Conservation (phyloP, 2,113 vertebrate genomes). For the Mystacornis crossleyi region DNA sequence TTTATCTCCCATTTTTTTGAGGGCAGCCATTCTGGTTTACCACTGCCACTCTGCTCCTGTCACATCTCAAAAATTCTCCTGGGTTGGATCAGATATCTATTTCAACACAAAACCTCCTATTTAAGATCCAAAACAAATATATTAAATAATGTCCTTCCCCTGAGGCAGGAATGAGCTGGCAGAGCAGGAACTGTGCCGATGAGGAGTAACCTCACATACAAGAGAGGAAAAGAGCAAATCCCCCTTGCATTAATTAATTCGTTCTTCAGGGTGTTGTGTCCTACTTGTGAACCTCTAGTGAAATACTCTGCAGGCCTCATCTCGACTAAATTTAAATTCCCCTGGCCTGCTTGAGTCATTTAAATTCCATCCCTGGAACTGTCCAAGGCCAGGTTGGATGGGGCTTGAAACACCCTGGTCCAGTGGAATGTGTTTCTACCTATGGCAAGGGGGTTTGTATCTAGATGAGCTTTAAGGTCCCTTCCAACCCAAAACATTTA, state of each 20-base stretch:
- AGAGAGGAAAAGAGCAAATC: neutral
- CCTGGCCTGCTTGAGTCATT: neutral
- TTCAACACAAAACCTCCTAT: constrained; percentile 11
- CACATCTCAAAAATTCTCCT: neutral
- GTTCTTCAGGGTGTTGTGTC: neutral
- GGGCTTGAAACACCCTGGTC: neutral
- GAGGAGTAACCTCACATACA: neutral
- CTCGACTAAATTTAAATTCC: neutral
- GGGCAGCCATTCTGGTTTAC: constrained; percentile 31
- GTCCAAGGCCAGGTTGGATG: neutral
- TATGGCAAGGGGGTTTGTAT: neutral
- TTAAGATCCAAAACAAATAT: constrained; percentile 44
- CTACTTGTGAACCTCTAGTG: neutral
- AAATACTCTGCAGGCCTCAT: neutral
- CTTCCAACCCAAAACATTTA: neutral
- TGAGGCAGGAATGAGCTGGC: neutral
- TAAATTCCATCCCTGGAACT: neutral
- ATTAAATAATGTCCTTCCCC: constrained; percentile 23
- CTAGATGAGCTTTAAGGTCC: neutral
- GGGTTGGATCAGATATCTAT: neutral
- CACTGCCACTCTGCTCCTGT: neutral
- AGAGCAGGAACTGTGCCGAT: rapidly evolving
- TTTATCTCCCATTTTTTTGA: constrained; percentile 29
- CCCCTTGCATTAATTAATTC: neutral
- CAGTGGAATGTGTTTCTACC: neutral